Percentiles rank a stretch among this genome's conserved stretches.
Conservation (phyloP, 1,140 invertebrate genomes). For the Penaeus japonicus region DNA sequence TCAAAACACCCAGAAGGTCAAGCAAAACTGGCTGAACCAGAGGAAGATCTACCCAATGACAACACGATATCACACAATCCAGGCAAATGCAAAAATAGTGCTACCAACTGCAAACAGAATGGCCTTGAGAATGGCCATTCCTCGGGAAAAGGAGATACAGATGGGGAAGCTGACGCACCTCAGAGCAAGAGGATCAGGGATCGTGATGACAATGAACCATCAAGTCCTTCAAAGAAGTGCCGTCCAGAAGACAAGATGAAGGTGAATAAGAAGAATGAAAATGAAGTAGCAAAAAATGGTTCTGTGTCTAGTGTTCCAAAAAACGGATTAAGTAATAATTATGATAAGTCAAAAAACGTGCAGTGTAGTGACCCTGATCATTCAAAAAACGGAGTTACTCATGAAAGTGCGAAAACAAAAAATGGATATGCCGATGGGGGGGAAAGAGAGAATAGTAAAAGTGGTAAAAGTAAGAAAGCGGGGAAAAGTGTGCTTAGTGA, state of each 20-base stretch:
- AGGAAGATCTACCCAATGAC: background rate
- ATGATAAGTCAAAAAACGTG: conserved; percentile 35
- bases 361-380: background rate
- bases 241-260: conserved; percentile 29
- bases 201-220: conserved; percentile 32
- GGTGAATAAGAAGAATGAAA: background rate
- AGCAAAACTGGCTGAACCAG: background rate
- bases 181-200: conserved; percentile 35
- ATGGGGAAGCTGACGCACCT: background rate
- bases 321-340: conserved; percentile 26
- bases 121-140: background rate
- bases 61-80: background rate
- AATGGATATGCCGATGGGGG: conserved; percentile 6
- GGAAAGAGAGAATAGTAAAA: conserved; percentile 13
- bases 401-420: conserved; percentile 28
- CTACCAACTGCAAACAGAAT: background rate
- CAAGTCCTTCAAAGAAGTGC: conserved; percentile 45
- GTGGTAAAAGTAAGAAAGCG: background rate
- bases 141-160: background rate
- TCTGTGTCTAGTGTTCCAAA: conserved; percentile 6
- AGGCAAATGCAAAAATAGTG: background rate
- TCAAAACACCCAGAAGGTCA: background rate
- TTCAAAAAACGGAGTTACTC: conserved; percentile 37
- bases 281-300: conserved; percentile 28
- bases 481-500: background rate